Base-by-base conservation (phyloP, 2,888 invertebrate species). In the Caenorhabditis imperialis region DNA sequence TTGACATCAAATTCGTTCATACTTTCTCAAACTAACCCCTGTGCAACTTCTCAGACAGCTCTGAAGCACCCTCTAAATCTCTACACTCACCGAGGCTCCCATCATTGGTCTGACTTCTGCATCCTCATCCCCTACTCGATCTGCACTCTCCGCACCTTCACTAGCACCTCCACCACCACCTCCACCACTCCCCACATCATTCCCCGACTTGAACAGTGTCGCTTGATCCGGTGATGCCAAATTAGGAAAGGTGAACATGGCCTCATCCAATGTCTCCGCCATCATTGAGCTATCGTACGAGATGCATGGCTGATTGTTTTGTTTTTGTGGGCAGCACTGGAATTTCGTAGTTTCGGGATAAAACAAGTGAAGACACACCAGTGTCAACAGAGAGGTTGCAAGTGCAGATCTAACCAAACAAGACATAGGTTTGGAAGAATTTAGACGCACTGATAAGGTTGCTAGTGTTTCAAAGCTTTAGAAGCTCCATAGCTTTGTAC, bases 231-330 rank as follows among this genome's bases (percentile, higher is more conserved):
- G 37, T 16, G 70, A 58, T 10, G 71, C 81, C 14, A 79, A 42
- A 53, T 81, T 79, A 0, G 76, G 78, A 67, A 81, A 81, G 4
- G 65, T 53, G 67, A 78, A 77, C 63, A 81, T 61, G 30, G 81
- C 81, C 37, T 81, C 77, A 42, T 81, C 81, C 12, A 81, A 22
- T 8, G 73, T 50, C 30, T 61, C 67, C 4, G 81, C 78, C 74
- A 79, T 72, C 48, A 74, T 60, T 14, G 69, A 61, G n/a, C 63
- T 57, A 50, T 81, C 76, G 44, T 75, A 81, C 5, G 69, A 61
- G 10, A 79, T 63, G 65, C 81, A 81, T 7, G 63, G 70, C 16
- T 38, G 37, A 22, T 22, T 42, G 3, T 37, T 23, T 3, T 48
- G 6, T 10, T 0, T 38, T 20, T 55, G 67, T 6, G 37, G 42